Conservation (phyloP, 64 coral and sea anemone genomes). For the Cladopsammia gracilis region DNA sequence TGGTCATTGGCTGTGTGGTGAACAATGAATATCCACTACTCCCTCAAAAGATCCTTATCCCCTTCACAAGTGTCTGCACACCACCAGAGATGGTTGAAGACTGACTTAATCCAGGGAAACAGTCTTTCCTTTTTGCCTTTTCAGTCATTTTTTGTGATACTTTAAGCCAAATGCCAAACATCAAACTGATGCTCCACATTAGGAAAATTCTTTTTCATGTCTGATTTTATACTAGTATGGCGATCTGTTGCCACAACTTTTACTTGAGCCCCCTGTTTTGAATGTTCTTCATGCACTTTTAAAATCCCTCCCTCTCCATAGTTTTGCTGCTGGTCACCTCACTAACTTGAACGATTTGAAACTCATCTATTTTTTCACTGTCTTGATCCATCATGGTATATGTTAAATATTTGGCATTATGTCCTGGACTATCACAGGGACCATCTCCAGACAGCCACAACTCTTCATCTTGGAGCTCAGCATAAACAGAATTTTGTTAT, state of each 20-base stretch:
- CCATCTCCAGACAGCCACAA: conserved; percentile 31
- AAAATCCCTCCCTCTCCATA: conserved; percentile 64
- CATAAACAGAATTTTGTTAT: conserved; percentile 18
- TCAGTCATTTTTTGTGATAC: neutral
- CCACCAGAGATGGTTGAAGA: no score
- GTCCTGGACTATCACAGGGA: conserved; percentile 1
- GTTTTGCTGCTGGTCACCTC: conserved; percentile 65
- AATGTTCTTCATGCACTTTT: conserved; percentile 1
- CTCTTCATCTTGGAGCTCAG: neutral
- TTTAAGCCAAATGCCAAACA: neutral
- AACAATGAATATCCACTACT: no score
- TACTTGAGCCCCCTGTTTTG: neutral
- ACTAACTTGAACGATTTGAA: conserved; percentile 54
- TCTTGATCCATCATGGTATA: conserved; percentile 32
- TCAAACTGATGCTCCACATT: conserved; percentile 31
- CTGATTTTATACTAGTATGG: neutral
- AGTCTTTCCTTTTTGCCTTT: conserved; percentile 20
- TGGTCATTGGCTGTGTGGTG: neutral
- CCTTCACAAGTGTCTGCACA: neutral
- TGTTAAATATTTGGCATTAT: conserved; percentile 46
- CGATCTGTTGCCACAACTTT: conserved; percentile 17
- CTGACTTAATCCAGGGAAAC: conserved; percentile 11
- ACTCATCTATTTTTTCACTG: conserved; percentile 11
- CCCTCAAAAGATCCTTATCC: no score
- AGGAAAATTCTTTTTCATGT: conserved; percentile 20